Evolutionary conservation across 2,113 vertebrate genomes (phyloP), one percentile per base, ranked within the genome.

Genomic region (Silurus glanis): DNA sequence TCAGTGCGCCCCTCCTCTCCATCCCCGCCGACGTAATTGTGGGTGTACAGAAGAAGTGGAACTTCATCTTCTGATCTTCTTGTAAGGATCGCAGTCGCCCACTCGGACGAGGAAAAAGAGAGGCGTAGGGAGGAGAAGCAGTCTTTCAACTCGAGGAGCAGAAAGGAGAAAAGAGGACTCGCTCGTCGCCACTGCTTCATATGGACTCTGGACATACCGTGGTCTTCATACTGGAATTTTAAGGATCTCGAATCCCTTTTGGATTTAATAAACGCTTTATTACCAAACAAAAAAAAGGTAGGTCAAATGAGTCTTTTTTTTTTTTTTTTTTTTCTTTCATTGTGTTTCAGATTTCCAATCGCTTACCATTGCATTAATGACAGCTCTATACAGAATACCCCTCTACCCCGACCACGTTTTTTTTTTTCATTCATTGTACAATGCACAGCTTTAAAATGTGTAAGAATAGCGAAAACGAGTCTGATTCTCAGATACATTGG

Each of bases 31-130:
- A 96, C 96, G 96, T 96, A 95, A 95, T 95, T 95, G 96, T 94
- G 96, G 95, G 95, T 95, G 95, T 96, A 94, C 93, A 91, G 93
- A 93, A 95, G 95, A 95, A 96, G 95, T 96, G 96, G 95, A 96
- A 96, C 95, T 74, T 74, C 83, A 74, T 84, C 96, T 96, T 94
- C 94, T 94, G 94, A 88, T 89, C 93, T 93, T 92, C 90, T 37
- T 89, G 92, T 89, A 90, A 93, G 89, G 91, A 93, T 92, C 91
- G 93, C 93, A 90, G 93, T 91, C 88, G 90, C 91, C 83, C 87
- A 88, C 87, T 84, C 89, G 84, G 87, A 87, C 85, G 91, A 93
- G 92, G 93, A 88, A 87, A 80, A 37, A 37, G 37, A 83, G 64
- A 89, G 69, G 84, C 91, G 66, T 51, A 66, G 66, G 62, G 83